Conservation (phyloP, 2,797 vertebrate species). For the Astyanax mexicanus region DNA sequence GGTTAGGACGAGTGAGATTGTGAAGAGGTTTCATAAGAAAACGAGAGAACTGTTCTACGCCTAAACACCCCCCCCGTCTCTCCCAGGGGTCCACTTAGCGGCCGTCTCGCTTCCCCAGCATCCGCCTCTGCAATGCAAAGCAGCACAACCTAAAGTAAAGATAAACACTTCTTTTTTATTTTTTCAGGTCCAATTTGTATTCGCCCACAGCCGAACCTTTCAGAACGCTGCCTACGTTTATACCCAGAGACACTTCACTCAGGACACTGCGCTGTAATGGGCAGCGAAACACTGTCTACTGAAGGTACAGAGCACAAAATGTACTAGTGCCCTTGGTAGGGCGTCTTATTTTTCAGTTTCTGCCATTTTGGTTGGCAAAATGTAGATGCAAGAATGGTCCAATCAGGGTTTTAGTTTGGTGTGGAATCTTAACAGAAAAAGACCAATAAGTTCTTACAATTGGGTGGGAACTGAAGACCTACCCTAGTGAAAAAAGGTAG, state of each 20-base stretch:
- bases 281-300: not conserved
- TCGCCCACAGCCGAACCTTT: conserved; percentile 61
- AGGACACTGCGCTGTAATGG: not conserved
- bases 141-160: conserved; percentile 68
- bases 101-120: conserved; percentile 68
- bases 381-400: no score
- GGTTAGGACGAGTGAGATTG: conserved; percentile 63
- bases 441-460: no score
- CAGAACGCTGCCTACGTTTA: conserved; percentile 63
- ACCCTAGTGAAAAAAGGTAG: no score
- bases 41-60: conserved; percentile 65
- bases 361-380: no score
- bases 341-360: no score
- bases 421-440: no score
- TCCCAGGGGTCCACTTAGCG: conserved; percentile 70
- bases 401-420: no score
- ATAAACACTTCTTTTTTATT: conserved; percentile 73
- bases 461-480: no score
- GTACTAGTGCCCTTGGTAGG: no score
- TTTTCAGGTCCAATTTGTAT: conserved; percentile 75
- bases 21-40: conserved; percentile 38
- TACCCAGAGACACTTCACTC: conserved; percentile 45
- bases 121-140: conserved; percentile 67
- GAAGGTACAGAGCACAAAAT: not conserved
- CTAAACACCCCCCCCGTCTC: conserved; percentile 50